phyloP scores from a whole-genome alignment of 2,113 vertebrate species.

The Sinocyclocheilus grahami region DNA sequence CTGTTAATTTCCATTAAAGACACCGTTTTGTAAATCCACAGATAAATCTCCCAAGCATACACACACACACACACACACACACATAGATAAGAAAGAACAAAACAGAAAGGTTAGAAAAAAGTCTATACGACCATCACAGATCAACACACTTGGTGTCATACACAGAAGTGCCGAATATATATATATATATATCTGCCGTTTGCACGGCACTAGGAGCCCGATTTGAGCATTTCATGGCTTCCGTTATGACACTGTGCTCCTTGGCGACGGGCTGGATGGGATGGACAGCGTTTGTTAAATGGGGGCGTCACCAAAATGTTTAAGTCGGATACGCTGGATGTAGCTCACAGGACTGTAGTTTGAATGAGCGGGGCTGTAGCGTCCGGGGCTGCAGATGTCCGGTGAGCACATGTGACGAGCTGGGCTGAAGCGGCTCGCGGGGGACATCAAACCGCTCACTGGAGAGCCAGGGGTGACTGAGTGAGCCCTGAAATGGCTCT shows the following conservation, averaged over 20 bases:
- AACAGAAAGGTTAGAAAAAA: constrained; percentile 22
- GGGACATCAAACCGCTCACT: constrained; percentile 64
- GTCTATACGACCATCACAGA: constrained; percentile 42
- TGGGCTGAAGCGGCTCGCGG: constrained; percentile 77
- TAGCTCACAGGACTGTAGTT: constrained; percentile 74
- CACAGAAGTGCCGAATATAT: constrained; percentile 13
- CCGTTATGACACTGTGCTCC: background rate
- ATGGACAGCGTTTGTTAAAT: constrained; percentile 54
- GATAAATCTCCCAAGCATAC: background rate
- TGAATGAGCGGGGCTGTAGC: constrained; percentile 84
- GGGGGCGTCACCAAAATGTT: constrained; percentile 75
- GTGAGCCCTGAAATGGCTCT: constrained; percentile 74
- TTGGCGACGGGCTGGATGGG: constrained; percentile 16
- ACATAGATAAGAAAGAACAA: constrained; percentile 25
- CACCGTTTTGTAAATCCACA: constrained; percentile 5
- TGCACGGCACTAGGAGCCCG: background rate
- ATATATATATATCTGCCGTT: background rate
- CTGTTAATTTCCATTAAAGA: background rate
- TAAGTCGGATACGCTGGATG: constrained; percentile 79
- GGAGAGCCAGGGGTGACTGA: constrained; percentile 67
- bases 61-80: constrained; percentile 46
- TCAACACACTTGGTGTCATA: constrained; percentile 11
- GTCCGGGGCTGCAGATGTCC: constrained; percentile 81
- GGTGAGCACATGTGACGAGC: constrained; percentile 65
- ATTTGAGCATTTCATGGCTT: constrained; percentile 11